Conservation (phyloP, 2,888 invertebrate species). For the Parnassius smintheus region DNA sequence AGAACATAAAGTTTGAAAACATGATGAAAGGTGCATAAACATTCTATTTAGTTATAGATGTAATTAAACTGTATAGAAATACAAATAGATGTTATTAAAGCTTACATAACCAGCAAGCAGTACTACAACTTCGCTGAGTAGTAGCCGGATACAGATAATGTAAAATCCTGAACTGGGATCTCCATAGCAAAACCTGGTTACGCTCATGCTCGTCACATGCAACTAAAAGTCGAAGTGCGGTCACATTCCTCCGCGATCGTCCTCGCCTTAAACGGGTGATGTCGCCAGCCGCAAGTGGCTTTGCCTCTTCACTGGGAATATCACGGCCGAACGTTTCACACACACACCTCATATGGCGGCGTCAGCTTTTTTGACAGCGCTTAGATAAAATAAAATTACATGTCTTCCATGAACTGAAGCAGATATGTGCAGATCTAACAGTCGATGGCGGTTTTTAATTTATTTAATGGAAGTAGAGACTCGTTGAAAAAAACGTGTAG, state of each 20-base stretch:
- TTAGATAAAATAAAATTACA: conserved; percentile 47
- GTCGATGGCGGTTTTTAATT: conserved; percentile 12
- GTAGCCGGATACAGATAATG: conserved; percentile 6
- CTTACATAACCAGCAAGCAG: neutral
- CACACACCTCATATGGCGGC: conserved; percentile 61
- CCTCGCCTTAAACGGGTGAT: conserved; percentile 69
- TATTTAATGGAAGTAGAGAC: neutral
- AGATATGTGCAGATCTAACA: conserved; percentile 6
- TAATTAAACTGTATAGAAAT: too few relatives aligned
- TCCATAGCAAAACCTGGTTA: conserved; percentile 15
- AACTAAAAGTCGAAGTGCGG: conserved; percentile 36
- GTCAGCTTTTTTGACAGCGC: conserved; percentile 53
- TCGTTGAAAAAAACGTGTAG: neutral
- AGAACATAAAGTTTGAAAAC: too few relatives aligned
- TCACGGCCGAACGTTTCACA: conserved; percentile 62
- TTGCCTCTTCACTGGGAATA: conserved; percentile 58
- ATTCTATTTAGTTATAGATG: too few relatives aligned
- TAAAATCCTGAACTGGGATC: conserved; percentile 13
- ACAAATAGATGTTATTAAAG: too few relatives aligned
- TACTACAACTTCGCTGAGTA: neutral
- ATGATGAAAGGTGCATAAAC: too few relatives aligned
- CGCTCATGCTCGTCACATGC: conserved; percentile 37
- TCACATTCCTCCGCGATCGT: conserved; percentile 71
- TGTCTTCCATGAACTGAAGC: conserved; percentile 21
- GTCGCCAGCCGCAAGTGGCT: conserved; percentile 59